phyloP scores from a whole-genome alignment of 2,113 vertebrate genomes.

The Phrynocephalus versicolor region DNA sequence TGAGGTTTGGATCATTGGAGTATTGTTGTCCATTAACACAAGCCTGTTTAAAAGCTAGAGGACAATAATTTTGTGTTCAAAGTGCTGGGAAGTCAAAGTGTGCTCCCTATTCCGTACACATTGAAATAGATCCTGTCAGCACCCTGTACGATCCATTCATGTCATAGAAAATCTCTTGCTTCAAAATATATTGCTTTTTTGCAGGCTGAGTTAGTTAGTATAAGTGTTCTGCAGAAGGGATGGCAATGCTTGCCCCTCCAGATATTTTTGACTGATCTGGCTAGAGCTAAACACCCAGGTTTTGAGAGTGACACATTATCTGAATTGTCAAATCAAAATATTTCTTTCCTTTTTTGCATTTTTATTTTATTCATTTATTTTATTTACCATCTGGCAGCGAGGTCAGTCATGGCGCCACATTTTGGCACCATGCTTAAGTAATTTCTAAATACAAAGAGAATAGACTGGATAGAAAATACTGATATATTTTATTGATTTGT shows the following conservation, averaged over 20 bases:
- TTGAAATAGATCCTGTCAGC: too few relatives aligned
- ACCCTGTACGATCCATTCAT: neutral
- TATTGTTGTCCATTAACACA: neutral
- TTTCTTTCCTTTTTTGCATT: neutral
- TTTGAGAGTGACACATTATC: neutral
- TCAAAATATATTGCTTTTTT: neutral
- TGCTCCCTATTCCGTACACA: neutral
- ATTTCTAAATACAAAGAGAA: neutral
- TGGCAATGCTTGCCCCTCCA: neutral
- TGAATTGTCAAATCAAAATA: neutral
- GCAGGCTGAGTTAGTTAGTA: neutral
- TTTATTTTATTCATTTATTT: too few relatives aligned
- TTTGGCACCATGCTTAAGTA: fast-evolving
- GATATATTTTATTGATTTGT: neutral
- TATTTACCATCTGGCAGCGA: too few relatives aligned
- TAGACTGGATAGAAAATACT: neutral
- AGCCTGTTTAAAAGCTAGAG: neutral
- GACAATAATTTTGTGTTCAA: neutral
- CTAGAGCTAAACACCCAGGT: neutral
- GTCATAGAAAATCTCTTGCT: neutral
- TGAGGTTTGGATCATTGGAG: neutral
- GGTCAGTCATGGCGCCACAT: too few relatives aligned
- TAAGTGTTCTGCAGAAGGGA: neutral
- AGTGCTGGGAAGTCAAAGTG: neutral
- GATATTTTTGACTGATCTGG: neutral